phyloP scores from a whole-genome alignment of 2,113 vertebrate genomes.

The Epinephelus moara region DNA sequence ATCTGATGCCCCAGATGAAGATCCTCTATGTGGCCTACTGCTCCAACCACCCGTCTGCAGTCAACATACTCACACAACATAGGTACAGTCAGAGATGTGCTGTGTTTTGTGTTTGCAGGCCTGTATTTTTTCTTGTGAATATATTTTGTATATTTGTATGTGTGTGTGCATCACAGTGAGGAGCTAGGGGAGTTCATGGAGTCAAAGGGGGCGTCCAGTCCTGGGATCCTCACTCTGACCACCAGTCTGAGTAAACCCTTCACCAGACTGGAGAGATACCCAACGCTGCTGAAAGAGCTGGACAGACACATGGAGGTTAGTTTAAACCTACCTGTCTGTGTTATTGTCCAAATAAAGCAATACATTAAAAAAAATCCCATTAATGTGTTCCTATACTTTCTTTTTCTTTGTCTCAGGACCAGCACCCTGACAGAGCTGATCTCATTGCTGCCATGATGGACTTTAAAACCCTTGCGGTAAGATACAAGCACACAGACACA shows the following conservation, averaged over 20 bases:
- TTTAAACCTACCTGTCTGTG: fast-evolving
- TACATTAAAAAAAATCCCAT: neutral
- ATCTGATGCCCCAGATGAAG: constrained; percentile 93
- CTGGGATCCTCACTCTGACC: constrained; percentile 94
- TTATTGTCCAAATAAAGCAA: neutral
- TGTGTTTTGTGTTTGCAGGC: too few species aligned
- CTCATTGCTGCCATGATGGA: constrained; percentile 92
- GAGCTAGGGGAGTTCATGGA: constrained; percentile 98
- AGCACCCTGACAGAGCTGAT: constrained; percentile 93
- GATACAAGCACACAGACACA: constrained; percentile 43
- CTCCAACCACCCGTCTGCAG: constrained; percentile 95
- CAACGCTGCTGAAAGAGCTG: constrained; percentile 95
- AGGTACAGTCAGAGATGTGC: constrained; percentile 79
- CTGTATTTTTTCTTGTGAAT: neutral
- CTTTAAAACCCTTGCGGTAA: constrained; percentile 95
- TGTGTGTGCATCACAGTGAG: constrained; percentile 83
- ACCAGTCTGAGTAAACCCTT: constrained; percentile 97
- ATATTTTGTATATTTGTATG: neutral
- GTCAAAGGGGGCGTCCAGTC: constrained; percentile 90
- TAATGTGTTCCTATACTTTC: neutral
- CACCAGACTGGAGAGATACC: constrained; percentile 96
- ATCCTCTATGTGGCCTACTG: constrained; percentile 92
- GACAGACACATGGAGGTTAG: constrained; percentile 97
- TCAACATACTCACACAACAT: constrained; percentile 95
- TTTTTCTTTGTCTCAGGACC: constrained; percentile 84